A percentile compares a stretch with the other conserved stretches of the same genome.
Conservation (phyloP, 2,113 vertebrate species). For the Pelobates fuscus region DNA sequence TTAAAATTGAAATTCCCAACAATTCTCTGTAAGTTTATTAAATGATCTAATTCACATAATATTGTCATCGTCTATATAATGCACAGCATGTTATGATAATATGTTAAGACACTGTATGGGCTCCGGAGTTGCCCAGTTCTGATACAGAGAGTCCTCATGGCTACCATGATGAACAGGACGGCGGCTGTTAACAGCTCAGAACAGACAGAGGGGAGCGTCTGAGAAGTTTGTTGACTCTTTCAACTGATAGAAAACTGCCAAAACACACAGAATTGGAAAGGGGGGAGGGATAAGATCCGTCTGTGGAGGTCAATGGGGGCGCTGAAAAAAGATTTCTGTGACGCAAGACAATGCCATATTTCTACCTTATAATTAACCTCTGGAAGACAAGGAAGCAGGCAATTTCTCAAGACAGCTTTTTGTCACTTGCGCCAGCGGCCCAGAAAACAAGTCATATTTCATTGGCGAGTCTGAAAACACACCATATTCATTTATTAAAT, state of each 20-base stretch:
- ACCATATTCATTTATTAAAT: neutral
- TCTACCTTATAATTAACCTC: slow-evolving; percentile 43
- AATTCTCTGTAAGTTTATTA: no score
- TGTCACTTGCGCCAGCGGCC: neutral
- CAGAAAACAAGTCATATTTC: slow-evolving; percentile 31
- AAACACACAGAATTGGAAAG: slow-evolving; percentile 12
- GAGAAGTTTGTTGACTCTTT: neutral
- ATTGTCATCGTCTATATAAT: no score
- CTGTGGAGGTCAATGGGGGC: slow-evolving; percentile 21
- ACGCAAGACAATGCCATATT: slow-evolving; percentile 36
- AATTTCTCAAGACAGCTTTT: slow-evolving; percentile 13
- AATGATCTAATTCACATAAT: no score
- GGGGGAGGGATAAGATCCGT: neutral
- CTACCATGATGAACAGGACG: no score
- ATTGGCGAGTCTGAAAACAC: slow-evolving; percentile 1
- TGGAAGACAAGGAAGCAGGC: slow-evolving; percentile 46
- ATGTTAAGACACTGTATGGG: no score
- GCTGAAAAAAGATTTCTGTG: slow-evolving; percentile 31
- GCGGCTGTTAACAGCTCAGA: no score
- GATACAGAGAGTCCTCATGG: no score
- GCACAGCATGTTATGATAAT: no score
- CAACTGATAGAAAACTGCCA: slow-evolving; percentile 28
- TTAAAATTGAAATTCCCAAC: no score
- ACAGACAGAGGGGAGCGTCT: no score
- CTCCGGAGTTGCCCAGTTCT: no score